phyloP scores from a whole-genome alignment of 2,888 invertebrate genomes.

The Drosophila lacicola region DNA sequence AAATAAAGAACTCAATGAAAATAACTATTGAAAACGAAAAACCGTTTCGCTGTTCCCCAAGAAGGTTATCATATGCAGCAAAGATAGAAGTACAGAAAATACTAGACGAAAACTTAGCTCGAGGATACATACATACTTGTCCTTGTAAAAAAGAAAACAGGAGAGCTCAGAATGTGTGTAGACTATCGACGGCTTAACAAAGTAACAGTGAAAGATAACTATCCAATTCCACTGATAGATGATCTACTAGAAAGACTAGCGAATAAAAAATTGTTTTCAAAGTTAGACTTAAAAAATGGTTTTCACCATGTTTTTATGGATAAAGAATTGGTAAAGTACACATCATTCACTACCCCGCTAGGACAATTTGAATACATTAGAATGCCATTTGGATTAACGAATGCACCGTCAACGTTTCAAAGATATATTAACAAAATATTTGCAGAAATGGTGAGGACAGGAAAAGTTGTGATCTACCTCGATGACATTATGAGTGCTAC shows the following conservation, averaged over 20 bases:
- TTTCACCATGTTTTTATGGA: not conserved
- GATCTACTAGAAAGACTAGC: not conserved
- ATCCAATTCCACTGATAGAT: not conserved
- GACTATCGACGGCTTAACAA: not conserved
- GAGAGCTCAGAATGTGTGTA: no score
- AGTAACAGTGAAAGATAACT: not conserved
- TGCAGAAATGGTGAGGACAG: not conserved
- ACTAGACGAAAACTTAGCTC: no score
- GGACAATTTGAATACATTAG: not conserved
- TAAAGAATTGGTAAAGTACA: not conserved
- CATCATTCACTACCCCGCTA: not conserved
- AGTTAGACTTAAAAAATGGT: constrained; percentile 1
- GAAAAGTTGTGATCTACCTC: not conserved
- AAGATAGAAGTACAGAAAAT: not conserved
- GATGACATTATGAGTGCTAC: constrained; percentile 1
- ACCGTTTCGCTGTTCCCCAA: not conserved
- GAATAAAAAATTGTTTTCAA: not conserved
- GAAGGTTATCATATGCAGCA: not conserved
- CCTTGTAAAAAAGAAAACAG: no score
- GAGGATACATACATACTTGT: no score
- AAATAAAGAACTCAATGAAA: not conserved
- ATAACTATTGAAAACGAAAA: not conserved
- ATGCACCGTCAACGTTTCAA: not conserved
- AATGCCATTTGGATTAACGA: constrained; percentile 1
- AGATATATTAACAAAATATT: no score